Evolutionary conservation across 2,797 vertebrate species (phyloP), one percentile per base, ranked within the genome.

Genomic region (Eleutherodactylus coqui): DNA sequence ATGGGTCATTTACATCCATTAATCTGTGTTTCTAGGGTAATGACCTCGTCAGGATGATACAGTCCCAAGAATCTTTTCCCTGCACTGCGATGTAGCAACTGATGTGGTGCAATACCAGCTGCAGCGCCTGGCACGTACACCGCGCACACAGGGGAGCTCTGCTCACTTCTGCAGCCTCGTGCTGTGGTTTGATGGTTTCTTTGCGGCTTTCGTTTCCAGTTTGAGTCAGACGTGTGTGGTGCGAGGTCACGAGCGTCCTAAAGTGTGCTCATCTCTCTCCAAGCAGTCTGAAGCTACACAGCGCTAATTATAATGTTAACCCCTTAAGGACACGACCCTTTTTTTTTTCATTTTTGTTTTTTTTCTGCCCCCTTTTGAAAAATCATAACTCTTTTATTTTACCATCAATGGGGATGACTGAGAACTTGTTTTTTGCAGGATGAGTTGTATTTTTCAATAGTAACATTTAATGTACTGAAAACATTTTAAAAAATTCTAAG

Each of bases 151-250:
- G 34, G 14, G 6, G 14, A 9, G 9, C 2, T 5, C 72, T 1
- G n/a, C 21, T 34, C 8, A 7, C 41, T 13, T 58, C 32, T 47
- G 41, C 47, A 60, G 11, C 13, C 16, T 5, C 41, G 55, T 64
- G 34, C 24, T 80, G 58, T 67, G 79, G 79, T 79, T 0, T 43
- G 53, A 55, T 43, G 77, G 77, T 64, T 80, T 67, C 41, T 16
- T 67, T 32, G n/a, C 41, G 53, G 41, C 3, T 62, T 62, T 14
- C 10, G n/a, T 62, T 29, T 29, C 58, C 58, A 62, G 32, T 79
- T 17, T 32, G 19, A 43, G 34, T 45, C 77, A 45, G 53, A 55
- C 58, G 38, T 76, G 7, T 51, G 73, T 16, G 14, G 58, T 60
- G 60, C 10, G 62, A 11, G 29, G 19, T 76, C 45, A 19, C 17